These are phyloP conservation scores for Drosophila elegans DNA, from an alignment of 1,140 invertebrate genomes.

Conservation along the genomic window DNA sequence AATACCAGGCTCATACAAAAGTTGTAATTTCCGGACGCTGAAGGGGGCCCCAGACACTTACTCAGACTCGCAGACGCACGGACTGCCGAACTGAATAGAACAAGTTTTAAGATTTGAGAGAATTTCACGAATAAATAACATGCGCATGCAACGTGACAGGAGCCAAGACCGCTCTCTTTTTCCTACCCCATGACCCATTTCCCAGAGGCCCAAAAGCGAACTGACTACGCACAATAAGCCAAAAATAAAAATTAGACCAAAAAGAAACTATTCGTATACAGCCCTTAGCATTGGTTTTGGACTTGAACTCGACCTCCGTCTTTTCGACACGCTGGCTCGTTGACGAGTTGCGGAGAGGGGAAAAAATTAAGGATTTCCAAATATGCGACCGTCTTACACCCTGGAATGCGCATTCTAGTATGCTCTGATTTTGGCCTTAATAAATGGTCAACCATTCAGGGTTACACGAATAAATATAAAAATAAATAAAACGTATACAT, in stretches of 20 bases:
- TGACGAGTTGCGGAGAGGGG: background rate
- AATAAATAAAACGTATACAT: too few relatives aligned
- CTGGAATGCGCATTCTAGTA: too few relatives aligned
- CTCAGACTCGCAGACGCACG: conserved; percentile 20
- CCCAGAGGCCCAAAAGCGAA: background rate
- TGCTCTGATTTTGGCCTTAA: too few relatives aligned
- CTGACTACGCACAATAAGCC: conserved; percentile 43
- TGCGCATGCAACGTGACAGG: conserved; percentile 52
- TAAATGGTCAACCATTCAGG: too few relatives aligned
- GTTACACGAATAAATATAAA: too few relatives aligned
- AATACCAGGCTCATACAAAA: conserved; percentile 61
- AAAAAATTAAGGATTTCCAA: background rate
- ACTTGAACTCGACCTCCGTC: background rate
- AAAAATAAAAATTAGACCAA: conserved; percentile 18
- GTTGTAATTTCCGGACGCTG: conserved; percentile 62
- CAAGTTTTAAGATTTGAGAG: conserved; percentile 55
- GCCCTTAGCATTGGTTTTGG: background rate
- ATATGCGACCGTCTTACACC: background rate
- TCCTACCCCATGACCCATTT: conserved; percentile 8
- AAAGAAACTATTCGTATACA: conserved; percentile 13
- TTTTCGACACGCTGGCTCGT: background rate
- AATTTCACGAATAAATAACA: conserved; percentile 73
- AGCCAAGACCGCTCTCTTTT: conserved; percentile 1
- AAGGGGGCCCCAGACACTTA: conserved; percentile 41
- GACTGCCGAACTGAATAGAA: conserved; percentile 21